phyloP scores from a whole-genome alignment of 1,140 invertebrate species.

The Drosophila nigrodunni region DNA sequence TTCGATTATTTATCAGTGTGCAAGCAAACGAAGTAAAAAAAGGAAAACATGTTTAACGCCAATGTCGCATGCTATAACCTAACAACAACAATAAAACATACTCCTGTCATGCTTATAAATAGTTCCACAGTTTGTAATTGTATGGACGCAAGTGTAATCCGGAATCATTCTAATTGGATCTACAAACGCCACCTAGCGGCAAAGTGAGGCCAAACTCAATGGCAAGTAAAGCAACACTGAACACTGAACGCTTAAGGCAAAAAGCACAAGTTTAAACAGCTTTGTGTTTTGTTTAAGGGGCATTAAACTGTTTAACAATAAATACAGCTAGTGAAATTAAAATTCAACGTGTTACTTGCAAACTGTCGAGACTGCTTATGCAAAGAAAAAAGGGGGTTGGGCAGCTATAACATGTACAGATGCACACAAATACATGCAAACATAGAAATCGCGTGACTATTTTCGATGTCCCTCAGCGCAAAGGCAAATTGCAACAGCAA shows the following conservation, averaged over 20 bases:
- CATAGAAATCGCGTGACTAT: conserved; percentile 71
- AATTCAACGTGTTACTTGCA: background rate
- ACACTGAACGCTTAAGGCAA: too few species aligned
- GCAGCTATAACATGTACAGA: background rate
- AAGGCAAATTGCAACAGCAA: conserved; percentile 21
- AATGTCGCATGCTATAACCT: background rate
- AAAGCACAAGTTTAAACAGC: too few species aligned
- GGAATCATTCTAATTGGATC: conserved; percentile 1
- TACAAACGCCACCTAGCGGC: conserved; percentile 4
- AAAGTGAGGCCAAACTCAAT: background rate
- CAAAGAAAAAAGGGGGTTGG: background rate
- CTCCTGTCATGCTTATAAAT: background rate
- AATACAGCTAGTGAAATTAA: background rate
- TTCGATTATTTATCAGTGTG: conserved; percentile 16
- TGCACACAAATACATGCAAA: conserved; percentile 10
- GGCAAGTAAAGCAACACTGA: background rate
- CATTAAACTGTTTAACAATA: too few species aligned
- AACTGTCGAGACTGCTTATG: background rate
- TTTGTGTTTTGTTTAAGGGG: too few species aligned
- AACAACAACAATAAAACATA: background rate
- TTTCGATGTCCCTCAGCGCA: conserved; percentile 35
- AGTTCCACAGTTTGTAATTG: background rate
- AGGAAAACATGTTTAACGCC: conserved; percentile 9
- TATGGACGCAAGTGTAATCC: conserved; percentile 2
- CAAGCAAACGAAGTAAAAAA: background rate